Percentiles rank a stretch among this genome's conserved stretches.
Evolutionary conservation across 2,797 vertebrate genomes (phyloP).

Genomic region (Tolypeutes matacus): DNA sequence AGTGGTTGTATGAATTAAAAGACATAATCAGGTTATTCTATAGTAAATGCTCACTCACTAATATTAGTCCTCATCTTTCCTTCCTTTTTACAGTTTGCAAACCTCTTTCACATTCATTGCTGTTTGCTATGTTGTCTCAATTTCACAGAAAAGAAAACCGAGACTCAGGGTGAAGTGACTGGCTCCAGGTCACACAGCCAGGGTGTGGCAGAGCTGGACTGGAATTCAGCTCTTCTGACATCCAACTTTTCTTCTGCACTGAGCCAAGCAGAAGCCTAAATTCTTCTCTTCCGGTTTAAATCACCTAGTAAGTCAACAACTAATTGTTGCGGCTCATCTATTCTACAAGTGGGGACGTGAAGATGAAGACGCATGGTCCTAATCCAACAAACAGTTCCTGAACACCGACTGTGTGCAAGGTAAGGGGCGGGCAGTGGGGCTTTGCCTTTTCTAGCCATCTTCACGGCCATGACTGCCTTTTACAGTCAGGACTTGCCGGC

Average conservation of each 20-base stretch:
- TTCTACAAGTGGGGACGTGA: accelerated
- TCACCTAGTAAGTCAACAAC: background rate
- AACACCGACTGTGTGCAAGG: background rate
- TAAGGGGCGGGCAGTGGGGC: background rate
- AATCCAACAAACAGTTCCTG: background rate
- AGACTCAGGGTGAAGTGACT: background rate
- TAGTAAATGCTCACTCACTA: background rate
- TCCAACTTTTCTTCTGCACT: background rate
- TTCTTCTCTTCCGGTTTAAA: background rate
- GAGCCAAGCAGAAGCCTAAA: background rate
- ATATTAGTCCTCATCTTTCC: background rate
- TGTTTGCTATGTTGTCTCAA: background rate
- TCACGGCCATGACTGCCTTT: background rate
- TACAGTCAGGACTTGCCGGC: background rate
- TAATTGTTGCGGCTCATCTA: background rate
- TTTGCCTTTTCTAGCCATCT: background rate
- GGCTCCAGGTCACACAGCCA: background rate
- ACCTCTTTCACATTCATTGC: background rate
- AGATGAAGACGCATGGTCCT: background rate
- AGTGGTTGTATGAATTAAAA: background rate
- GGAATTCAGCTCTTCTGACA: background rate
- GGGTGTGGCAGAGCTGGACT: background rate
- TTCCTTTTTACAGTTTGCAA: background rate
- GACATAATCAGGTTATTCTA: background rate
- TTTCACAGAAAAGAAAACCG: background rate